Evolutionary conservation across 2,797 vertebrate species (phyloP), one percentile per base, ranked within the genome.

Genomic region (Neosilurus mollespiculum): DNA sequence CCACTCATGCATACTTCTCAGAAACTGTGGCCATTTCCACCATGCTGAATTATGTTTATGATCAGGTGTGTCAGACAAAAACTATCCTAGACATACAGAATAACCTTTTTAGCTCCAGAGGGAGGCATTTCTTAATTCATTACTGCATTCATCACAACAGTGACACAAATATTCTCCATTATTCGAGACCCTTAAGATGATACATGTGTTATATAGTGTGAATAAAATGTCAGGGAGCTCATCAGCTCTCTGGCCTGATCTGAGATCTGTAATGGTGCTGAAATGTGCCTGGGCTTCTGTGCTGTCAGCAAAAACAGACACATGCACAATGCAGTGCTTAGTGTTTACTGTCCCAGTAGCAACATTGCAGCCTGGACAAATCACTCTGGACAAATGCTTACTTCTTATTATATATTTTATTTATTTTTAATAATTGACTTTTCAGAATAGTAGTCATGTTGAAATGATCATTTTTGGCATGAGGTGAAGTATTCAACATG

Each of bases 91-190:
- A 87, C 85, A 85, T 85, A 86, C 81, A 80, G 85, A 85, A 86
- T 87, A 89, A 89, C 88, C 88, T 89, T 89, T 87, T 87, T 87
- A 89, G 86, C 85, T 87, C 84, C 78, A 85, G 88, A 79, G 73
- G 73, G 86, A 88, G 84, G 69, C 85, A 84, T 82, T 84, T 87
- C 78, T 82, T 88, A 88, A 88, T 87, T 85, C 84, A 88, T 86
- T 85, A 87, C 86, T 80, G 83, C 84, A 88, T 88, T 87, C 81
- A 87, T 88, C 86, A 86, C 87, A 83, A 81, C 84, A 86, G 84
- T 80, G 86, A 86, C 86, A 86, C 49, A 87, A 85, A 87, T 88
- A 86, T 87, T 58, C 86, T 87, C 84, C 75, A 88, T 88, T 87
- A 88, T 87, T 87, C 61, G 84, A 81, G 87, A 86, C 87, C 87